Evolutionary conservation across 2,888 invertebrate genomes (phyloP), one percentile per base, ranked within the genome.

Genomic region (Chirona hameri): DNA sequence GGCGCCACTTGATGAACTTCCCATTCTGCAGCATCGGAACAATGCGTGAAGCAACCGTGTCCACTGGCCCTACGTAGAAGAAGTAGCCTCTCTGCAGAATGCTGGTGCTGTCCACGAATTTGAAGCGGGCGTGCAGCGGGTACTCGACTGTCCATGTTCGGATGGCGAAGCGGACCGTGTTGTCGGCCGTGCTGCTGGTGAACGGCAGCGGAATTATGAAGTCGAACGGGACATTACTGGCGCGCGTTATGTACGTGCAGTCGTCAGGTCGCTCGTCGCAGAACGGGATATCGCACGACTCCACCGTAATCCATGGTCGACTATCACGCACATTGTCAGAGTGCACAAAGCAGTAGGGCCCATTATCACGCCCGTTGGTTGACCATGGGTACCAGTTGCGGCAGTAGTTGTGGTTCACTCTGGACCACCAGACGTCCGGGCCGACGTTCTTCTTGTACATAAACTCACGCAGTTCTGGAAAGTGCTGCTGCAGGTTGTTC

Each of bases 311-410:
- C 29, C 24, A 27, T 2, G 52, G 52, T 9, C 52, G 4, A 1
- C 48, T 21, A 1, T n/a, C 80, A 5, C 27, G 14, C 7, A 52
- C 80, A 48, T 48, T 12, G 18, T 52, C 80, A 0, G 52, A 27
- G 52, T 80, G 1, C 48, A 80, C 80, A 18, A 80, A 80, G 18
- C 80, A 80, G 52, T 80, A 80, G 29, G 80, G 80, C 0, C 80
- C 80, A 7, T 80, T 48, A 52, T 80, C 80, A n/a, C 80, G 80
- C 15, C 80, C 80, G 5, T 80, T 80, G n/a, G 39, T 14, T 2
- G 52, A 14, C 80, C 80, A 80, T 7, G 80, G 80, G 52, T 80
- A 80, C 80, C 80, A 80, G 80, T 80, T 80, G 27, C 80, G 80
- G 29, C 80, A 80, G 52, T 52, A 52, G 52, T 80, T 80, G 29